These are phyloP conservation scores for Anniella stebbinsi DNA, from an alignment of 2,797 vertebrate genomes.

Conservation along the genomic window DNA sequence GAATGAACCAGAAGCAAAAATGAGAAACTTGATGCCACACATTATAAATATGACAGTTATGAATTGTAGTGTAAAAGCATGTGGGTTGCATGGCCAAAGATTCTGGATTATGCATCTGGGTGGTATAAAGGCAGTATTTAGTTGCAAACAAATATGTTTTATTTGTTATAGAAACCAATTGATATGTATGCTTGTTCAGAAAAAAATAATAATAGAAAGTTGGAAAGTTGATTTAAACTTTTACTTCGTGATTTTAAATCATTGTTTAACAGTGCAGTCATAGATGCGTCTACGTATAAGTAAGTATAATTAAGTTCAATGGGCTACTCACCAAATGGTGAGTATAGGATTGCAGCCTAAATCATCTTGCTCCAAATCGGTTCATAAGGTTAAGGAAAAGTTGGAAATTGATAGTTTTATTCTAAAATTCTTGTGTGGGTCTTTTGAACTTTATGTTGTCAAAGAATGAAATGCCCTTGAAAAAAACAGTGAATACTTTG, in stretches of 20 bases:
- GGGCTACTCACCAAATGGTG: neutral
- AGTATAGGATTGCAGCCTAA: neutral
- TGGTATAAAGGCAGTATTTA: neutral
- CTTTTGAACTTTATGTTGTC: conserved; percentile 35
- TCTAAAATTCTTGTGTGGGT: conserved; percentile 23
- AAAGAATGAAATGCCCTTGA: conserved; percentile 26
- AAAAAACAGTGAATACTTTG: neutral
- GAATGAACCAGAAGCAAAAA: neutral
- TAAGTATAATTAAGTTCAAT: neutral
- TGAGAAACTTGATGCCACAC: neutral
- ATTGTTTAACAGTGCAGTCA: neutral
- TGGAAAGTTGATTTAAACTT: neutral
- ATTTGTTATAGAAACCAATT: neutral
- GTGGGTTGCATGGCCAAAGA: neutral
- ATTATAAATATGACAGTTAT: neutral
- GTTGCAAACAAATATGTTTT: neutral
- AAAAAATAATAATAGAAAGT: neutral
- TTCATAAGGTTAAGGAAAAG: neutral
- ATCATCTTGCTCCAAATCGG: neutral
- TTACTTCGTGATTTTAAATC: neutral
- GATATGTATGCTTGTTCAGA: neutral
- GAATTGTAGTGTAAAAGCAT: neutral
- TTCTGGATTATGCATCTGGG: neutral
- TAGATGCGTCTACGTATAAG: too few relatives aligned
- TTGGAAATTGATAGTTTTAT: conserved; percentile 24